Evolutionary conservation across 2,797 vertebrate species (phyloP), one percentile per base, ranked within the genome.

Genomic region (Phataginus tricuspis): DNA sequence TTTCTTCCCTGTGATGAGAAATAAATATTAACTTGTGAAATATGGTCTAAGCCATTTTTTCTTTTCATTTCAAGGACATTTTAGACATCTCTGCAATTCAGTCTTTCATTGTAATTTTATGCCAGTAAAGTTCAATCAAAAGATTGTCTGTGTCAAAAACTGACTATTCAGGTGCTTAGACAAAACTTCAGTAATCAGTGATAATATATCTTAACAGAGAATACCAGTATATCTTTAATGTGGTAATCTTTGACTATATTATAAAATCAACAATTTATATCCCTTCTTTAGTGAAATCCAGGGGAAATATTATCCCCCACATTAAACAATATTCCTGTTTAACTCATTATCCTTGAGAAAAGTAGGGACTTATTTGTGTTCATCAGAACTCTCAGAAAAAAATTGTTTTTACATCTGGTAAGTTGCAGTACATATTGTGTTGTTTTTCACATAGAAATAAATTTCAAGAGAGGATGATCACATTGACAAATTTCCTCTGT

Each of bases 11-110:
- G 5, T 96, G 69, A 97, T 95, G 74, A 97, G 49, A 98, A 96
- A 97, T 92, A 94, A 42, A 82, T 88, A 96, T 89, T 97, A 94
- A 88, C 39, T 98, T 98, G 94, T 97, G 78, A 98, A 98, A 97
- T 75, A 49, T 63, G 80, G 34, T 78, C 51, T 88, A 71, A 95
- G 29, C 6, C 37, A 74, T 96, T 97, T 98, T 98, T 31, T 34
- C 19, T 97, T 96, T 98, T 87, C 37, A 95, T 97, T 98, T 98
- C 98, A 98, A 98, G 97, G 98, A 94, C 97, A 94, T 98, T 98
- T 98, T 98, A 98, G 94, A 97, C 55, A 95, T 96, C 85, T 96
- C 25, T 97, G 91, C 88, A 82, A 93, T 37, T 97, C 74, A 96
- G 77, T 63, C 34, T 98, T 98, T 98, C 95, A 97, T 97, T 97